These are phyloP conservation scores for Chamaea fasciata DNA, from an alignment of 2,113 vertebrate species.

Conservation along the genomic window DNA sequence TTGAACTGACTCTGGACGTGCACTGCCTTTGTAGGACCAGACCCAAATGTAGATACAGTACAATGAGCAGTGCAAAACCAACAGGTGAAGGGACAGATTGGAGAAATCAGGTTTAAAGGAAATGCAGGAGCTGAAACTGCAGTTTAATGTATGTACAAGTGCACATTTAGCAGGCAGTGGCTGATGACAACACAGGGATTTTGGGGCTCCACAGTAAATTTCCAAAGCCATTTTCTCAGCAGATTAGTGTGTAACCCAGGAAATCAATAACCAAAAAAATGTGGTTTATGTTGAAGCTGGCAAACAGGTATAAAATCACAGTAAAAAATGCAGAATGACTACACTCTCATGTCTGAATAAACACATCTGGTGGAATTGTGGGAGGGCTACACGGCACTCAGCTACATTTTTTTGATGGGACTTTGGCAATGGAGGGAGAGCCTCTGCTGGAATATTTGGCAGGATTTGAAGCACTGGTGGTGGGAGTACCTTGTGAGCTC, in stretches of 20 bases:
- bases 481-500: not conserved
- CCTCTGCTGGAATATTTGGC: not conserved
- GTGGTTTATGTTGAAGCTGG: not conserved
- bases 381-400: not conserved
- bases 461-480: not conserved
- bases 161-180: not conserved
- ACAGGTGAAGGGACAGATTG: not conserved
- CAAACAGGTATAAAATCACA: not conserved
- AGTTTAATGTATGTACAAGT: not conserved
- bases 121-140: not conserved
- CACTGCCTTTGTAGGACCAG: not conserved
- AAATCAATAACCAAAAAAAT: slow-evolving; percentile 3
- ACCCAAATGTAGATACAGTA: not conserved
- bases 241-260: not conserved
- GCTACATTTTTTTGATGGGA: not conserved
- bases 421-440: not conserved
- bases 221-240: not conserved
- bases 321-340: not conserved
- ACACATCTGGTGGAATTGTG: not conserved
- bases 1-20: not conserved
- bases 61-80: not conserved
- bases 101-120: not conserved
- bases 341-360: not conserved
- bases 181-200: not conserved
- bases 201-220: not conserved